These are phyloP conservation scores for Acrobeloides nanus DNA, from an alignment of 2,888 invertebrate genomes.

Conservation along the genomic window DNA sequence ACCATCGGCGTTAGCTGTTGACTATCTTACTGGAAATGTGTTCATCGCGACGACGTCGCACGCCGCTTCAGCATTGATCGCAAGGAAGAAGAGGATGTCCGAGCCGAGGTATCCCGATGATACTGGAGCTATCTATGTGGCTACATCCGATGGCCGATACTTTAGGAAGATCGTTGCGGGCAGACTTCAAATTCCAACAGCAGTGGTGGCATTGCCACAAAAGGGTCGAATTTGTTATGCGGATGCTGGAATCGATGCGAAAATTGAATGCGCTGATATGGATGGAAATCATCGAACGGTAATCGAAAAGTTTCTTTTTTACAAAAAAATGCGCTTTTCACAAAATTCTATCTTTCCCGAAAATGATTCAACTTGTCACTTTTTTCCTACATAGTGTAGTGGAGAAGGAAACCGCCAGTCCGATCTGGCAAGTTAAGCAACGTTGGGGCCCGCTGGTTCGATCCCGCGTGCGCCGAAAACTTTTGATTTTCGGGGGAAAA, in stretches of 20 bases:
- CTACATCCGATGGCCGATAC: constrained; percentile 75
- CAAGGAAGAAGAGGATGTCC: constrained; percentile 35
- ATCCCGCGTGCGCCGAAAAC: too few relatives aligned
- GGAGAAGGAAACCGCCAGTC: too few relatives aligned
- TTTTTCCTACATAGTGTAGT: too few relatives aligned
- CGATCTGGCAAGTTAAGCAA: too few relatives aligned
- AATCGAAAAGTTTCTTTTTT: too few relatives aligned
- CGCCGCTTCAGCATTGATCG: constrained; percentile 2
- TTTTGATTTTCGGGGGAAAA: too few relatives aligned
- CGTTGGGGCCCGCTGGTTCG: too few relatives aligned
- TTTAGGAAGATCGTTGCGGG: constrained; percentile 62
- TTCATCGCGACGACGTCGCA: constrained; percentile 38
- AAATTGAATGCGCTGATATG: constrained; percentile 93
- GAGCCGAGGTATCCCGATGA: constrained; percentile 44
- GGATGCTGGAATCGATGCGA: constrained; percentile 79
- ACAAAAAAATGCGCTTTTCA: too few relatives aligned
- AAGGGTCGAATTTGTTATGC: constrained; percentile 78
- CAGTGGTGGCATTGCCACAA: constrained; percentile 61
- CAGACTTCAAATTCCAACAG: constrained; percentile 73
- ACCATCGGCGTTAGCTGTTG: constrained; percentile 80
- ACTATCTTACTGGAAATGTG: constrained; percentile 71
- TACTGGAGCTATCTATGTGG: constrained; percentile 69
- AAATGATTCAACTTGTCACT: too few relatives aligned
- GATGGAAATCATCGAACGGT: constrained; percentile 79
- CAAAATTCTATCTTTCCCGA: too few relatives aligned